phyloP scores from a whole-genome alignment of 2,888 invertebrate species.

The Urechis unicinctus region DNA sequence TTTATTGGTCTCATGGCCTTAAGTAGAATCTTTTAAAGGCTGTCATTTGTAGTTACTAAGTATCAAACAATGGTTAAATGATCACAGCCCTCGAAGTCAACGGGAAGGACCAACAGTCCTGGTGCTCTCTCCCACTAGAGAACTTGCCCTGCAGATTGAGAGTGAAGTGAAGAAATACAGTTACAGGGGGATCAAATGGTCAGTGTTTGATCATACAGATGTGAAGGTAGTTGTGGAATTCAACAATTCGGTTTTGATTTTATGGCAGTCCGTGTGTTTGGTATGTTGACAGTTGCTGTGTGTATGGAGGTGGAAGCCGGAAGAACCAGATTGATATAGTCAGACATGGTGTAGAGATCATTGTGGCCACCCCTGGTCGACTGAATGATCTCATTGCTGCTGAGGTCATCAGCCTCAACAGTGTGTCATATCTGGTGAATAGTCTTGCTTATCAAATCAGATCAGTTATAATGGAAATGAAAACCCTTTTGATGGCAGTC shows the following conservation, averaged over 20 bases:
- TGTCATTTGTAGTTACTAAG: too few relatives aligned
- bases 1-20: too few relatives aligned
- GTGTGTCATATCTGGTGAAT: conserved; percentile 72
- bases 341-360: conserved; percentile 79
- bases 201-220: conserved; percentile 24
- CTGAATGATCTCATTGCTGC: conserved; percentile 79
- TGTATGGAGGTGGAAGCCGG: conserved; percentile 85
- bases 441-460: not conserved
- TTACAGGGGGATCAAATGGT: conserved; percentile 76
- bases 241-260: not conserved
- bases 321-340: conserved; percentile 71
- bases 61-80: too few relatives aligned
- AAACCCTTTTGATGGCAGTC: too few relatives aligned
- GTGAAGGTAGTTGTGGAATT: too few relatives aligned
- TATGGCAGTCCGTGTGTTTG: not conserved
- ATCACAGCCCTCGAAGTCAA: conserved; percentile 63
- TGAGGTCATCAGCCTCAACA: conserved; percentile 63
- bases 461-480: too few relatives aligned
- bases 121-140: conserved; percentile 86
- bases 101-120: conserved; percentile 78
- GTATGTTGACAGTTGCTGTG: conserved; percentile 58
- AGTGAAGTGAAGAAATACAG: conserved; percentile 83
- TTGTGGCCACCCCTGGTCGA: conserved; percentile 91
- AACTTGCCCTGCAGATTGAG: conserved; percentile 87
- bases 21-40: too few relatives aligned